Evolutionary conservation across 2,113 vertebrate genomes (phyloP), one percentile per base, ranked within the genome.

Genomic region (Gnathochromis pfefferi): DNA sequence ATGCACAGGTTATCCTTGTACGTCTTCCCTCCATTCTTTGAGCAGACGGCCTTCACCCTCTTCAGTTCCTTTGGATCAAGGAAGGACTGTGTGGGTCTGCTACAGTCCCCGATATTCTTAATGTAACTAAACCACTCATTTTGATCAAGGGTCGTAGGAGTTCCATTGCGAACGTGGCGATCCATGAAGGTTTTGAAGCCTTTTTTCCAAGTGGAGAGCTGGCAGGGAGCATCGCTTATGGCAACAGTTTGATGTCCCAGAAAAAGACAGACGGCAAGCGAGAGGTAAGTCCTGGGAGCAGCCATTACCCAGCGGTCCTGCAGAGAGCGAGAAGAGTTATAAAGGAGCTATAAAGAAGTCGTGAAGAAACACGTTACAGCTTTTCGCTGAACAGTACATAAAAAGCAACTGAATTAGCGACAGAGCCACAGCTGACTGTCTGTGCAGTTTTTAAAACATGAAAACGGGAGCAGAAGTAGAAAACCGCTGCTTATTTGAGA

Each of bases 81-180:
- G 81, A 97, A 97, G 9, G 96, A 97, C 95, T 97, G 96, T 1
- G 96, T 96, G 31, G 96, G 96, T 40, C 96, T 85, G 51, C 28
- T 5, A n/a, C 96, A 96, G 58, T 83, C 92, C 1, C 89, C 86
- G 11, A 94, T 83, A 2, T 85, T 42, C 65, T 7, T 82, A 58
- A 97, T 95, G 83, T 94, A 95, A 1, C 5, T 47, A 53, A 82
- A 31, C 96, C 96, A 97, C 2, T 87, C 70, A 4, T 93, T 92
- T 4, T 90, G 63, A 82, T 96, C 65, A 1, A 81, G 23, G 3
- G 89, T 85, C 1, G 7, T 4, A 0, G 96, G 96, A 4, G 83
- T 80, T 0, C 89, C 95, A 0, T 49, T 1, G 7, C 81, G 94
- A 7, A 97, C 33, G 85, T 97, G 96, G 3, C 96, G 94, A 8